Base-by-base conservation (phyloP, 1,140 invertebrate species). In the Drosophila virilis region DNA sequence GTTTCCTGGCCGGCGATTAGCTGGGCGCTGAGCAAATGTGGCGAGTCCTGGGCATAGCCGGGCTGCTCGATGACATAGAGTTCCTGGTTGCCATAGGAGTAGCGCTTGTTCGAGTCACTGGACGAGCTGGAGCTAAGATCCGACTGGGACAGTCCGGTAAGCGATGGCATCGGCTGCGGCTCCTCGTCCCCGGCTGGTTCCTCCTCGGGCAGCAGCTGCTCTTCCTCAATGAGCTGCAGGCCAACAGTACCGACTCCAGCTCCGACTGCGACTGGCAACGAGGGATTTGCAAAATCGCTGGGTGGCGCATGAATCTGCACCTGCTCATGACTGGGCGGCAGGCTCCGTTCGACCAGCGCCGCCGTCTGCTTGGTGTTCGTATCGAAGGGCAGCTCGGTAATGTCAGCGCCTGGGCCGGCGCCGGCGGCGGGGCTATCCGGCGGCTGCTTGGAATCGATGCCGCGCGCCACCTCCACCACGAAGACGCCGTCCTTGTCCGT, bases 91-190 rank as follows among this genome's bases (percentile, higher is more conserved):
- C 95, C 95, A 80, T 97, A 97, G 43, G 95, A 94, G 80, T 96
- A 97, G 71, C 95, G 95, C 9, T 94, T 94, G 90, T 96, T 96
- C 43, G 94, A 94, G 13, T 95, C 95, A 8, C 93, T 94, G 33
- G 94, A 94, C 6, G 95, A 96, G 5, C 95, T 95, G 78, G 96
- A 94, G 62, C 96, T 96, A 0, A 96, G 93, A 77, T 96, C 96
- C 1, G 96, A 96, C 79, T 96, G 96, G 8, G 96, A 96, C 5
- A 97, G 92, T 1, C 96, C 96, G 0, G 96, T 96, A 64, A 95
- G 95, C 1, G 82, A 38, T n/a, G n/a, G 43, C n/a, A 13, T 15
- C n/a, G 42, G 28, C 42, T 51, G 62, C 4, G 4, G 22, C 4
- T 52, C 22, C 7, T 32, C 12, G 48, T 8, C 22, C 2, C 7